Conservation (phyloP, 1,140 invertebrate genomes). For the Eumaeus atala region DNA sequence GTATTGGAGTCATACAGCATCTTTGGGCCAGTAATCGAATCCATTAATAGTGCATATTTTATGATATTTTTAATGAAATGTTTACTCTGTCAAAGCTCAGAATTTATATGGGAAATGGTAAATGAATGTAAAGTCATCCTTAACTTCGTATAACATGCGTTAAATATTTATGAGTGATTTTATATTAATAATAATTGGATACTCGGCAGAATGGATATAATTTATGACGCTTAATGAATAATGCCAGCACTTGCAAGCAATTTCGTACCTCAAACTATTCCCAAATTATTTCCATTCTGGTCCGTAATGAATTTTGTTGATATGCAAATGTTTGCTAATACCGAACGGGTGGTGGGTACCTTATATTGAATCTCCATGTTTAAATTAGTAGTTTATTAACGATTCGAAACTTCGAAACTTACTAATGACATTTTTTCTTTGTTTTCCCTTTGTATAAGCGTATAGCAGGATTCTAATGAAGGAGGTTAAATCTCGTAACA, state of each 20-base stretch:
- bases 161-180: constrained; percentile 34
- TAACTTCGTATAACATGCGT: constrained; percentile 19
- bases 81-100: constrained; percentile 21
- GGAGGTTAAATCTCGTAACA: constrained; percentile 70
- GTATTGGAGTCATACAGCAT: not conserved
- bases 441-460: constrained; percentile 62
- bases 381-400: constrained; percentile 15
- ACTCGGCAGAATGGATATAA: constrained; percentile 32
- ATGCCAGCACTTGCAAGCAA: constrained; percentile 30
- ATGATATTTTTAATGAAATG: constrained; percentile 21
- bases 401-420: constrained; percentile 39
- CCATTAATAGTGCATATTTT: constrained; percentile 26
- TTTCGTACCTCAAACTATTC: constrained; percentile 29
- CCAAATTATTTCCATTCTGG: constrained; percentile 32
- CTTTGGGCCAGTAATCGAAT: not conserved
- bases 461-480: constrained; percentile 70
- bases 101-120: constrained; percentile 28
- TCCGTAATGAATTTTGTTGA: constrained; percentile 30
- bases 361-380: constrained; percentile 24
- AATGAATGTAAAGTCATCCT: constrained; percentile 35
- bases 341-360: constrained; percentile 43
- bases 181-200: constrained; percentile 26
- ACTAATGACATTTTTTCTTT: constrained; percentile 71
- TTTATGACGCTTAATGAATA: constrained; percentile 30
- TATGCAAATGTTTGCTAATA: constrained; percentile 38